Evolutionary conservation across 2,797 vertebrate genomes (phyloP).

Genomic region (Scyliorhinus canicula): DNA sequence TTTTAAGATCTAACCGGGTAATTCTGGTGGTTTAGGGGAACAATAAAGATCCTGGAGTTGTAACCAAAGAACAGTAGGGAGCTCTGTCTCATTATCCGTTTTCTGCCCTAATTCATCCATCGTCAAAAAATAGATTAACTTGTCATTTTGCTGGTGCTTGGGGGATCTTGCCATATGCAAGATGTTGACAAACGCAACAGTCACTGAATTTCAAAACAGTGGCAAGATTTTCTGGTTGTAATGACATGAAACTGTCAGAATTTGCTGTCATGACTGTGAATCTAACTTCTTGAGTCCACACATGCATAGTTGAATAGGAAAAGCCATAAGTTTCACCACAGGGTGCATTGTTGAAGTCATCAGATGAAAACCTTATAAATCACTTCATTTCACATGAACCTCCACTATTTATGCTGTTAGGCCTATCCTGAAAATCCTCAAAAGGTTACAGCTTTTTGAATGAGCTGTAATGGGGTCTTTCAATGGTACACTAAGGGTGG

Average conservation of each 20-base stretch:
- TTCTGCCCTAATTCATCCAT: neutral
- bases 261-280: neutral
- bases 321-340: neutral
- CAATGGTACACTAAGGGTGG: too few species aligned
- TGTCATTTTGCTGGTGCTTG: neutral
- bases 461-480: too few species aligned
- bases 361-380: neutral
- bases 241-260: neutral
- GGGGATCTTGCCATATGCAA: neutral
- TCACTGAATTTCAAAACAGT: neutral
- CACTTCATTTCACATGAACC: neutral
- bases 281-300: neutral
- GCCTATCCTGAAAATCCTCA: too few species aligned
- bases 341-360: neutral
- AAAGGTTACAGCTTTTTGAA: too few species aligned
- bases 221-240: neutral
- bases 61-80: neutral
- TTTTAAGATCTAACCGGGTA: neutral
- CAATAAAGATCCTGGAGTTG: neutral
- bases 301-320: neutral
- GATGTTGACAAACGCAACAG: neutral
- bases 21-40: neutral
- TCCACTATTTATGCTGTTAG: neutral
- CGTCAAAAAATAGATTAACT: neutral
- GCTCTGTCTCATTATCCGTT: neutral